A percentile compares a stretch with the other conserved stretches of the same genome.
These are phyloP conservation scores for Nymphalis polychloros DNA, from an alignment of 2,888 invertebrate genomes.

Conservation along the genomic window DNA sequence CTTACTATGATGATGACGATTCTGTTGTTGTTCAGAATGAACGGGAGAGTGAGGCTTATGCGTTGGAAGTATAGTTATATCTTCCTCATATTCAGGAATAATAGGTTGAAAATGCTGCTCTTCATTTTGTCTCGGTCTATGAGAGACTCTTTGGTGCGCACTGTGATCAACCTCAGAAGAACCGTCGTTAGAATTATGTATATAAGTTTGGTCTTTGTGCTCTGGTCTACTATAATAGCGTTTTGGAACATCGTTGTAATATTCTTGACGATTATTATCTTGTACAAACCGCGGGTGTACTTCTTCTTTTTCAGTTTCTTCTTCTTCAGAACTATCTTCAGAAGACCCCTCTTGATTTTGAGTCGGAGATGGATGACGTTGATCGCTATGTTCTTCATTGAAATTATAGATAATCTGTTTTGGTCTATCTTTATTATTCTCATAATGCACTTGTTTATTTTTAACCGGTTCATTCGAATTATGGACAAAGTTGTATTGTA, in stretches of 20 bases:
- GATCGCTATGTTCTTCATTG: constrained; percentile 40
- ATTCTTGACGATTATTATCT: constrained; percentile 23
- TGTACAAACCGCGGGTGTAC: constrained; percentile 17
- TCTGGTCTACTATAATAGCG: constrained; percentile 40
- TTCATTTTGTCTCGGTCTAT: constrained; percentile 39
- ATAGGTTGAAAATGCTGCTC: constrained; percentile 49
- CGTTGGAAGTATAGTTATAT: constrained; percentile 53
- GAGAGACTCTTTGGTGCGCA: neutral
- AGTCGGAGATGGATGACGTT: constrained; percentile 17
- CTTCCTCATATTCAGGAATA: constrained; percentile 61
- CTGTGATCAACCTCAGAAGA: constrained; percentile 1
- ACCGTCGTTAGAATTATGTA: constrained; percentile 35
- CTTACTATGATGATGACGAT: constrained; percentile 42
- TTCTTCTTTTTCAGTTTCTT: constrained; percentile 30
- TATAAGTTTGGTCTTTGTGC: constrained; percentile 41
- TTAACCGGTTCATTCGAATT: constrained; percentile 54
- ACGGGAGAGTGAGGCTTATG: constrained; percentile 48
- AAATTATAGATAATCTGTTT: constrained; percentile 59
- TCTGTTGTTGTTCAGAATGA: constrained; percentile 56
- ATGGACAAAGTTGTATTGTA: constrained; percentile 46
- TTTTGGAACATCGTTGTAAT: constrained; percentile 29
- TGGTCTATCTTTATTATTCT: constrained; percentile 53
- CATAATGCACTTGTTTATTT: constrained; percentile 54
- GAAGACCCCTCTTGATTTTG: constrained; percentile 38
- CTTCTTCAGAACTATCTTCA: constrained; percentile 32